phyloP scores from a whole-genome alignment of 2,113 vertebrate genomes.

The Gymnogyps californianus region DNA sequence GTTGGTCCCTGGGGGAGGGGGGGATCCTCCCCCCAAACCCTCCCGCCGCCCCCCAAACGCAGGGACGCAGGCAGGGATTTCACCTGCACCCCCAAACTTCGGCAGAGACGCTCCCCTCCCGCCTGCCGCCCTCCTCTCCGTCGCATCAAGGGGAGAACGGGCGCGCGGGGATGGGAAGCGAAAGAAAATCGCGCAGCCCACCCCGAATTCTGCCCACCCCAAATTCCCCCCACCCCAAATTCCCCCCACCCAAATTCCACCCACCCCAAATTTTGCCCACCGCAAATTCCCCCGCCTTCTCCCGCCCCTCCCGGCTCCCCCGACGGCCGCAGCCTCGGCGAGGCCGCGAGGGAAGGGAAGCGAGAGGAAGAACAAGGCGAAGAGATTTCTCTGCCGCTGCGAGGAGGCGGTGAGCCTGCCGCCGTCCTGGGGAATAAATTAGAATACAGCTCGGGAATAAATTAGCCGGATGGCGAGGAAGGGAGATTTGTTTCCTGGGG shows the following conservation, averaged over 20 bases:
- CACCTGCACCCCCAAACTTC: neutral
- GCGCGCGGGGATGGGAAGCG: fast-evolving
- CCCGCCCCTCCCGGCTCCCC: no score
- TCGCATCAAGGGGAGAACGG: fast-evolving
- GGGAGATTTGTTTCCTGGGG: neutral
- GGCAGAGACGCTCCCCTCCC: neutral
- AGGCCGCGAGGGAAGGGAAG: neutral
- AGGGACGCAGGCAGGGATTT: neutral
- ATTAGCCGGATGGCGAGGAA: neutral
- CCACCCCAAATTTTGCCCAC: no score
- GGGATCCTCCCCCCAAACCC: no score
- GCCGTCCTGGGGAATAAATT: neutral
- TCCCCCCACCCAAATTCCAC: no score
- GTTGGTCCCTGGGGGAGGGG: no score
- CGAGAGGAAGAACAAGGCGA: neutral
- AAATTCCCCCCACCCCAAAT: no score
- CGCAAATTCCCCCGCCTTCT: no score
- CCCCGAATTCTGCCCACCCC: neutral
- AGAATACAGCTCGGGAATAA: neutral
- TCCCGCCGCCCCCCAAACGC: fast-evolving
- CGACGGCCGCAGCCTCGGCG: neutral
- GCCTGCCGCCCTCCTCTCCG: no score
- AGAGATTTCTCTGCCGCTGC: neutral
- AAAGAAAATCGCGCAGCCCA: neutral
- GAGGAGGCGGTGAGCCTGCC: neutral